Base-by-base conservation (phyloP, 2,888 invertebrate species). In the Hartigia nigra region DNA sequence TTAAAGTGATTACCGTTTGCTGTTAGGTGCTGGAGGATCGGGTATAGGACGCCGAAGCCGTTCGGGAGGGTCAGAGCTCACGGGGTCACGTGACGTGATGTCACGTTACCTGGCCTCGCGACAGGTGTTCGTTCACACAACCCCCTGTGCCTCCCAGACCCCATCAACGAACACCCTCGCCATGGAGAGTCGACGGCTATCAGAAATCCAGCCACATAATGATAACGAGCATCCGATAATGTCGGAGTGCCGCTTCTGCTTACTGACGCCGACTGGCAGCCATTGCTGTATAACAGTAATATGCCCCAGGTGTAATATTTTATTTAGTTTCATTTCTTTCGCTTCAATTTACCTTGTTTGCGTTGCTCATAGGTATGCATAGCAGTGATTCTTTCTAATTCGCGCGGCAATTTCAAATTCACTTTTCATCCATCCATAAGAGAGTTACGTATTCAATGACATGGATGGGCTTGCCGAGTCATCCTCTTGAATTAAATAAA, bases 1-100 rank as follows among this genome's bases (percentile, higher is more conserved):
- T 87, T 88, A 86, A 82, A 84, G 81, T 82, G 86, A 87, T 86
- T 86, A 85, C 82, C 82, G 69, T 36, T 55, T 69, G 75, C 75
- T 36, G 80, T 77, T 81, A 82, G 83, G 83, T 83, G 84, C 82
- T 81, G 81, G 74, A 72, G 70, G 72, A 32, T 78, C 34, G 76
- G 72, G 77, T 76, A 74, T 77, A 74, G 77, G 37, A 75, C 70
- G 69, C 55, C 31, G 77, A 81, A 78, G 81, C 81, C 80, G 79
- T 81, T 79, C 74, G 23, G 70, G 74, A 37, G 55, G 74, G 69
- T 81, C 78, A 70, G 72, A 69, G 79, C 74, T 79, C 76, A 77
- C 36, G 55, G 77, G 82, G 84, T 88, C 85, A 87, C 87, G 87
- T 86, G 88, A 87, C 86, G 84, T 87, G 87, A 88, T 88, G 88